Evolutionary conservation across 2,113 vertebrate genomes (phyloP).

Genomic region (Gambusia holbrooki): DNA sequence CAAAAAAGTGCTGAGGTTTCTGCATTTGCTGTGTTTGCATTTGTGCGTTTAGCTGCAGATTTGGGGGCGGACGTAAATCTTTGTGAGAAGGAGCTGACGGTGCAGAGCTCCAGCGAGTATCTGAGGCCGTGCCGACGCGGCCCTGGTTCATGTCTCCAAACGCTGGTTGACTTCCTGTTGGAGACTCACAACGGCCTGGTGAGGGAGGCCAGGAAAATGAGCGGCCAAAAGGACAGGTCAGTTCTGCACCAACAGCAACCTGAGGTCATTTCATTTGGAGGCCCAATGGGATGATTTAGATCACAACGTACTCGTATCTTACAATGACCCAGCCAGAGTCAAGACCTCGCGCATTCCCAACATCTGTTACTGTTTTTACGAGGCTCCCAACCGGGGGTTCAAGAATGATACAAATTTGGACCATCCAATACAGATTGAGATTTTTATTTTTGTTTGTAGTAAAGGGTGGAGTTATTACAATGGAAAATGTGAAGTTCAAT

Average conservation of each 20-base stretch:
- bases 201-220: conserved; percentile 48
- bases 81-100: conserved; percentile 62
- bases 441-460: too few relatives aligned
- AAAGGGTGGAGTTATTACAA: too few relatives aligned
- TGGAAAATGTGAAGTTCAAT: too few relatives aligned
- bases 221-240: conserved; percentile 66
- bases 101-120: conserved; percentile 67
- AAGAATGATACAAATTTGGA: too few relatives aligned
- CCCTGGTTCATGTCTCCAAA: conserved; percentile 73
- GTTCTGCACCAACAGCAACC: conserved; percentile 4
- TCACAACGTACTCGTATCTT: too few relatives aligned
- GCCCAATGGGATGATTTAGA: too few relatives aligned
- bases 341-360: too few relatives aligned
- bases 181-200: conserved; percentile 80
- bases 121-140: conserved; percentile 64
- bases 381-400: too few relatives aligned
- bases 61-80: conserved; percentile 50
- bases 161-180: conserved; percentile 69
- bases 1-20: background rate
- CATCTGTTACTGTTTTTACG: too few relatives aligned
- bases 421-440: too few relatives aligned
- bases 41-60: conserved; percentile 38
- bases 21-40: background rate
- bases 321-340: too few relatives aligned
- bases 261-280: background rate